Conservation (phyloP, 1,140 invertebrate species). For the Chironomus striatipennis region DNA sequence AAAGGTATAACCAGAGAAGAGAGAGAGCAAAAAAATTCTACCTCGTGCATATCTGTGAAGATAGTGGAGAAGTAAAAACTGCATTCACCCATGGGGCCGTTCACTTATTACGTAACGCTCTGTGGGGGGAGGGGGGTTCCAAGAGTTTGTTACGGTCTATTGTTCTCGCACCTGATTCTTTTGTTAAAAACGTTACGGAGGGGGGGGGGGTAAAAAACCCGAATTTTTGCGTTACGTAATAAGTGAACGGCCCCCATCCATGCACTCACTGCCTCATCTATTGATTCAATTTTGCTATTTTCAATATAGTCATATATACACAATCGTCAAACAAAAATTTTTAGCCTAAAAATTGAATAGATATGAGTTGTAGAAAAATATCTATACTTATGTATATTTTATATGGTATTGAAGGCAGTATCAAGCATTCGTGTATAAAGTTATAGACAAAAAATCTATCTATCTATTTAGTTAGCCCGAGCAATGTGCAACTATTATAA, state of each 20-base stretch:
- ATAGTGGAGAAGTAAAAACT: not conserved
- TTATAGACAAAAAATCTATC: not conserved
- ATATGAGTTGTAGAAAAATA: not conserved
- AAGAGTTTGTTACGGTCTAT: too few relatives aligned
- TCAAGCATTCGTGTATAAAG: too few relatives aligned
- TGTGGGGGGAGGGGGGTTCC: too few relatives aligned
- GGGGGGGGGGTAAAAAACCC: too few relatives aligned
- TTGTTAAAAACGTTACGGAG: too few relatives aligned
- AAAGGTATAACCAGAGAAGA: too few relatives aligned
- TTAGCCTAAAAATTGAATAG: constrained; percentile 1
- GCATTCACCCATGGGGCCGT: too few relatives aligned
- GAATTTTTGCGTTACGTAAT: too few relatives aligned
- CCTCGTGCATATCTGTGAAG: not conserved
- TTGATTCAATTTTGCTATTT: constrained; percentile 21
- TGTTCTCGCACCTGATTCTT: too few relatives aligned
- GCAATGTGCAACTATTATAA: constrained; percentile 20
- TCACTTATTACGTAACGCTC: too few relatives aligned
- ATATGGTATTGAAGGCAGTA: not conserved
- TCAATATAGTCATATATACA: not conserved
- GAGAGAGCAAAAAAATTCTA: too few relatives aligned
- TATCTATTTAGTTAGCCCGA: not conserved
- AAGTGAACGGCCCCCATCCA: too few relatives aligned
- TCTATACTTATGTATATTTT: not conserved
- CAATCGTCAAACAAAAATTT: constrained; percentile 4
- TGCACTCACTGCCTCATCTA: not conserved